Percentiles rank a stretch among this genome's conserved stretches.
These are phyloP conservation scores for Macaria liturata DNA, from an alignment of 2,888 invertebrate genomes.

Conservation along the genomic window DNA sequence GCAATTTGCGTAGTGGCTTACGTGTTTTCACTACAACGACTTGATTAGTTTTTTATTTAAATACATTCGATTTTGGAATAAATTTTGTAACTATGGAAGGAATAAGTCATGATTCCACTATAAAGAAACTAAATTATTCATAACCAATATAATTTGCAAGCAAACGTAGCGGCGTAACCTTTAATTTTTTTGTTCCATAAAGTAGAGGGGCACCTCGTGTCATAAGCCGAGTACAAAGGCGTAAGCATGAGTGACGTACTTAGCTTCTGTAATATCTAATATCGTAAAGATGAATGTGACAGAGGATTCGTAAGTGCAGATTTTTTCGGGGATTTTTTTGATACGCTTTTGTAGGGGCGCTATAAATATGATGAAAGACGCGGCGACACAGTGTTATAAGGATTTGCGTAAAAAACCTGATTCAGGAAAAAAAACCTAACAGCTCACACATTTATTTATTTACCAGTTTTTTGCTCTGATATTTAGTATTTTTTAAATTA, in stretches of 20 bases:
- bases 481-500: too few relatives aligned
- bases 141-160: constrained; percentile 71
- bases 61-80: too few relatives aligned
- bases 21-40: too few relatives aligned
- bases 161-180: constrained; percentile 59
- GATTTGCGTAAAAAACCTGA: too few relatives aligned
- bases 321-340: constrained; percentile 38
- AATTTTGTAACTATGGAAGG: too few relatives aligned
- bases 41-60: too few relatives aligned
- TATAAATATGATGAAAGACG: constrained; percentile 32
- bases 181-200: constrained; percentile 64
- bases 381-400: constrained; percentile 25
- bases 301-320: constrained; percentile 49
- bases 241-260: constrained; percentile 73
- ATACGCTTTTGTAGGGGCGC: constrained; percentile 39
- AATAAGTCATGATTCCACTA: too few relatives aligned
- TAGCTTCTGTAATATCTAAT: constrained; percentile 69
- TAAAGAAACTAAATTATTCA: constrained; percentile 54
- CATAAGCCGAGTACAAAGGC: constrained; percentile 78
- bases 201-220: constrained; percentile 70
- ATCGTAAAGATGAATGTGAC: constrained; percentile 71
- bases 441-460: too few relatives aligned
- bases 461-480: too few relatives aligned
- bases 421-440: too few relatives aligned
- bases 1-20: background rate